Percentiles rank a stretch among this genome's conserved stretches.
These are phyloP conservation scores for Genyomyrus donnyi DNA, from an alignment of 2,113 vertebrate genomes.

Conservation along the genomic window DNA sequence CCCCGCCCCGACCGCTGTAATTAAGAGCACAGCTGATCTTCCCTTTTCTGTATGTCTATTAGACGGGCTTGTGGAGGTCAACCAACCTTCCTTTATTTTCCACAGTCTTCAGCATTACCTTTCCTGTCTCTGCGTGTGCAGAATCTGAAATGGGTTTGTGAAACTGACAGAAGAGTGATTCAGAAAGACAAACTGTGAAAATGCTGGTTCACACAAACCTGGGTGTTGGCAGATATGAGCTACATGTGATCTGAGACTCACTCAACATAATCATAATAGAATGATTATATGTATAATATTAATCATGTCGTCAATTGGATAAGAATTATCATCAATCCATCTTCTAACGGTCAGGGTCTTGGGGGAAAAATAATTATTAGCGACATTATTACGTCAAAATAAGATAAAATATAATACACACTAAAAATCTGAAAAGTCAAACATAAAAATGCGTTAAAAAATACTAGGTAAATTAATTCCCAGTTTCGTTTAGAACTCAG, in stretches of 20 bases:
- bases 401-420: not conserved
- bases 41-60: not conserved
- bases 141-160: not conserved
- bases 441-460: not conserved
- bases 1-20: not conserved
- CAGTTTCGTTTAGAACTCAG: not conserved
- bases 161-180: not conserved
- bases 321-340: not conserved
- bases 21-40: not conserved
- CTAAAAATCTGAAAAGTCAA: not conserved
- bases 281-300: not conserved
- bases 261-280: not conserved
- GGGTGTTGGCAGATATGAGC: not conserved
- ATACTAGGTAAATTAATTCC: not conserved
- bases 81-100: not conserved
- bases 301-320: not conserved
- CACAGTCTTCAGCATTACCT: not conserved
- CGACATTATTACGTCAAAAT: not conserved
- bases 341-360: not conserved
- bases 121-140: not conserved
- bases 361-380: not conserved
- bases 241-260: not conserved
- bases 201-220: not conserved
- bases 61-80: not conserved
- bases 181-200: not conserved